Base-by-base conservation (phyloP, 2,797 vertebrate species). In the Leptodactylus fallax region DNA sequence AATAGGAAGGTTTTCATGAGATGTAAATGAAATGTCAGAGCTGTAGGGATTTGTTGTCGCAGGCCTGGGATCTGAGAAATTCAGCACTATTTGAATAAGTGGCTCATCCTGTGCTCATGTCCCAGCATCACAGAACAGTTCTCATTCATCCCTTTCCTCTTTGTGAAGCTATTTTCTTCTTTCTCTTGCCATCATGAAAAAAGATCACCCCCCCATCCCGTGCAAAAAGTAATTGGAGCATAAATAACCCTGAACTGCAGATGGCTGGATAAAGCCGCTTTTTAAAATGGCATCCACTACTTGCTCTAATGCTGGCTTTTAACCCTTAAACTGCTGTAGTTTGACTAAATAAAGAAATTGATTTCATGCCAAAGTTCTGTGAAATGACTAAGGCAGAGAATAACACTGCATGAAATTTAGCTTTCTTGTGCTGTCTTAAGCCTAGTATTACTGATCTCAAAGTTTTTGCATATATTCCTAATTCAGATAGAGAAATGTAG, bases 161-260 rank as follows among this genome's bases (percentile, higher is more conserved):
- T 67, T 84, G 81, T 79, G 36, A 71, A 25, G 21, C 45, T 47
- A 60, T 84, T 79, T 85, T 69, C 87, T 84, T 69, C 81, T 81
- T 36, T 36, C 49, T 81, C 65, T 77, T 63, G 36, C 56, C 55
- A 61, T 78, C 60, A 25, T 76, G 58, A 81, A 69, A 79, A 82
- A 61, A 72, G 19, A 78, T 10, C 16, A 14, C 0, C 0, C 23
- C 55, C 61, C 61, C 27, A 58, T 85, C 55, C 79, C 89, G 49
- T 3, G 19, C 89, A 92, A 88, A 91, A 92, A 91, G 83, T 91
- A 94, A 92, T 87, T 90, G 87, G 91, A 90, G 90, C 91, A 51
- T 91, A 90, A 91, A 91, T 92, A 94, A 88, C 88, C 88, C 90
- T 91, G 91, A 84, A 81, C 90, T 91, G 90, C 89, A 89, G 67